Base-by-base conservation (phyloP, 2,797 vertebrate genomes). In the Pseudochromis fuscus region DNA sequence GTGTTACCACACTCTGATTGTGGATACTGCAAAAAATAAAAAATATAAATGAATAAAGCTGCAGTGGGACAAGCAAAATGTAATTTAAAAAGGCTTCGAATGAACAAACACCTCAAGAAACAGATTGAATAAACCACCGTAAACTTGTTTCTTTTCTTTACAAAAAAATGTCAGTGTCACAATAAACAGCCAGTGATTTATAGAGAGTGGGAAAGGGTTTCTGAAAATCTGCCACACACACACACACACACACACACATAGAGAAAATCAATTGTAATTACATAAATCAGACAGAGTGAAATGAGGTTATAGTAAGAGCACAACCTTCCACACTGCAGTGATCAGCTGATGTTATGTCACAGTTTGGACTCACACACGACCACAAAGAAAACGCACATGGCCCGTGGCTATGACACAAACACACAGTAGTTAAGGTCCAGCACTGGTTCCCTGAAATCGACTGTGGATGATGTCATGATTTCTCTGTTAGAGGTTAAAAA, bases 201-300 rank as follows among this genome's bases (percentile, higher is more conserved):
- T n/a, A n/a, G 7, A 35, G 55, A 55, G 30, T 30, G 8, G 30
- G 30, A 2, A 30, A 8, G 23, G 27, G 19, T 23, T 45, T 59
- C n/a, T 40, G 38, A n/a, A n/a, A n/a, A n/a, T n/a, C 18, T 23
- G 8, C 16, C 46, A 7, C 24, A 18, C 25, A 28, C 24, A 18
- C 49, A 40, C 28, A 38, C 68, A 31, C 35, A 63, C 19, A 27
- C 35, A 31, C 31, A 44, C 30, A 44, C 19, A 57, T 38, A 59
- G 33, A 46, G 11, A 2, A 68, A 68, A 73, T 73, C 64, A 64
- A 78, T 68, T 58, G 58, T 77, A 85, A 88, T 85, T 76, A 85
- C 68, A 86, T 77, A 79, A 87, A 84, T 70, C 40, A 68, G 61
- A 69, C 46, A 44, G 67, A 64, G 62, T 48, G 45, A 72, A 73